phyloP scores from a whole-genome alignment of 2,797 vertebrate species.

The Hozukius guyotensis region DNA sequence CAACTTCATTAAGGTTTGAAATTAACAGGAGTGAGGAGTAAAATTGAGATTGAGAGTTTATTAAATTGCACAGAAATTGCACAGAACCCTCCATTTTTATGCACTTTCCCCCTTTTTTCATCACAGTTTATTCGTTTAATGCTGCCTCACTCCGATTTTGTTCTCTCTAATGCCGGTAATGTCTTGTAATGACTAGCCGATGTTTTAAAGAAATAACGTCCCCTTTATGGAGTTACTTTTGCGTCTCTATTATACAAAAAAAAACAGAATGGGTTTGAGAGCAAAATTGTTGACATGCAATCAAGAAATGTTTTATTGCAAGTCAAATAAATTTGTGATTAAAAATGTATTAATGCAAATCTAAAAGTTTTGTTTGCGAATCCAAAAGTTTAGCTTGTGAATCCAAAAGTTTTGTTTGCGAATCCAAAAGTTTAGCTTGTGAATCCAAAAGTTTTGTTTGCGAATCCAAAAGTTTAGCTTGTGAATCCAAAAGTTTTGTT shows the following conservation, averaged over 20 bases:
- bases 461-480: too few species aligned
- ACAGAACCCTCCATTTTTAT: slow-evolving; percentile 9
- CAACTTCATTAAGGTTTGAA: slow-evolving; percentile 65
- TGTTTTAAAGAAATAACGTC: background rate
- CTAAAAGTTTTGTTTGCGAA: background rate
- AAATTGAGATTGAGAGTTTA: slow-evolving; percentile 64
- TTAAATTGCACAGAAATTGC: slow-evolving; percentile 53
- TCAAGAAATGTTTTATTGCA: background rate
- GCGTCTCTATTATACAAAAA: background rate
- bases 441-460: too few species aligned
- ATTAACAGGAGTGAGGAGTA: slow-evolving; percentile 51
- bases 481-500: too few species aligned
- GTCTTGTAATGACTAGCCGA: background rate
- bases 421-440: too few species aligned
- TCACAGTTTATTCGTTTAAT: background rate
- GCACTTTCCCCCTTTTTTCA: background rate
- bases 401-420: too few species aligned
- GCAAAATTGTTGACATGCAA: background rate
- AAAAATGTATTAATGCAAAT: background rate
- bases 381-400: too few species aligned
- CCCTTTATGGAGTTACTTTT: background rate
- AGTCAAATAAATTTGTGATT: background rate
- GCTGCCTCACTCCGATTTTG: background rate
- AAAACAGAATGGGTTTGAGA: background rate
- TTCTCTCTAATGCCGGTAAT: background rate